Percentiles rank a stretch among this genome's conserved stretches.
These are phyloP conservation scores for Stenodema calcarata DNA, from an alignment of 2,888 invertebrate genomes.

Conservation along the genomic window DNA sequence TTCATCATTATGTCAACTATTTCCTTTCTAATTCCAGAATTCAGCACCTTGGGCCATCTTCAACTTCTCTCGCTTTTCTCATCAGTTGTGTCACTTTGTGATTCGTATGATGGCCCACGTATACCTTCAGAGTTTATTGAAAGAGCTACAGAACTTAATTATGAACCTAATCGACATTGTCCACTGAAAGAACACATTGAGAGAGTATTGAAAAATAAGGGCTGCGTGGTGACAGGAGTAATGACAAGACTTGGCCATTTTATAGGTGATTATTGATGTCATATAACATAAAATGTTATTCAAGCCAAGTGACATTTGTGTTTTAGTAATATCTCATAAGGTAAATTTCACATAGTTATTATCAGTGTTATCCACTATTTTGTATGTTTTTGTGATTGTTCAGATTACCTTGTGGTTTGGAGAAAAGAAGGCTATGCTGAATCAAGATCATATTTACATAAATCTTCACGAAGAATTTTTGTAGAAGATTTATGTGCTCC, in stretches of 20 bases:
- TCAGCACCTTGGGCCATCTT: not conserved
- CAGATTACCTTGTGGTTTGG: constrained; percentile 66
- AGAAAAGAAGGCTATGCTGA: constrained; percentile 66
- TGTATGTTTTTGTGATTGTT: constrained; percentile 57
- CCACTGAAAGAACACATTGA: not conserved
- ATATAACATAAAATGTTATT: no score
- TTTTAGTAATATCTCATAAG: not conserved
- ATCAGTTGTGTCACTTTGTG: not conserved
- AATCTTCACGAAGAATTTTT: constrained; percentile 59
- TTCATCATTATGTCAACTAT: not conserved
- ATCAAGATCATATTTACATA: constrained; percentile 59
- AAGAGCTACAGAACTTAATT: not conserved
- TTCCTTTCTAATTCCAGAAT: not conserved
- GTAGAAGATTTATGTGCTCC: constrained; percentile 64
- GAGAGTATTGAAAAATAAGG: constrained; percentile 67
- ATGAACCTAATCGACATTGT: not conserved
- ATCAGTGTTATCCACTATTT: no score
- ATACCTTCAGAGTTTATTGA: not conserved
- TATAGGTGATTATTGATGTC: constrained; percentile 63
- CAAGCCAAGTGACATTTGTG: no score
- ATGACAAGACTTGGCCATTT: constrained; percentile 66
- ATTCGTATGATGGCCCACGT: not conserved
- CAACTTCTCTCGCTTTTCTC: not conserved
- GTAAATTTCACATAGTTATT: not conserved
- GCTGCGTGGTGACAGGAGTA: constrained; percentile 66